Evolutionary conservation across 2,888 invertebrate genomes (phyloP).

Genomic region (Romanomermis culicivorax): DNA sequence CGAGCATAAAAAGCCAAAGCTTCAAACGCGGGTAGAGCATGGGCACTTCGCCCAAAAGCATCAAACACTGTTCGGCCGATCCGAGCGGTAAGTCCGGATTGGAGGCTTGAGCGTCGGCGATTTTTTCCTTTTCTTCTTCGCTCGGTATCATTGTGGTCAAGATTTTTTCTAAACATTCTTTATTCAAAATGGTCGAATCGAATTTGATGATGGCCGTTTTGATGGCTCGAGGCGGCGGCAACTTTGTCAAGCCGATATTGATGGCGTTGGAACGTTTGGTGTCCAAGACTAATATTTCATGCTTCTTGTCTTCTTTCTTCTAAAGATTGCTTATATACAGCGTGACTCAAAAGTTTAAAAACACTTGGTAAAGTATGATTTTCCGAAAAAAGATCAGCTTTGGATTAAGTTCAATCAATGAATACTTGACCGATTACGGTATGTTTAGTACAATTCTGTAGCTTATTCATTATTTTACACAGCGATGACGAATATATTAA

Average conservation of each 20-base stretch:
- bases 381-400: too few relatives aligned
- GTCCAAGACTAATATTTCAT: constrained; percentile 78
- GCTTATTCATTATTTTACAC: too few relatives aligned
- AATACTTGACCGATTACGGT: too few relatives aligned
- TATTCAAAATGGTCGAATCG: constrained; percentile 90
- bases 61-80: constrained; percentile 91
- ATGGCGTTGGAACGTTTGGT: constrained; percentile 95
- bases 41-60: constrained; percentile 80
- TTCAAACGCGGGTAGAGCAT: constrained; percentile 76
- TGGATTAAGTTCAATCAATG: too few relatives aligned
- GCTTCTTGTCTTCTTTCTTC: constrained; percentile 37
- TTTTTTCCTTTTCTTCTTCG: constrained; percentile 83
- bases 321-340: too few relatives aligned
- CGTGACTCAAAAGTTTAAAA: too few relatives aligned
- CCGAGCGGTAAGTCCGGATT: constrained; percentile 74
- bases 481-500: too few relatives aligned
- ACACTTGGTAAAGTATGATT: too few relatives aligned
- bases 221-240: constrained; percentile 88
- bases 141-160: constrained; percentile 83
- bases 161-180: constrained; percentile 93
- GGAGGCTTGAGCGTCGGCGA: constrained; percentile 77
- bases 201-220: constrained; percentile 98
- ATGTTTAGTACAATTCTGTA: too few relatives aligned
- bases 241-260: constrained; percentile 94
- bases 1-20: constrained; percentile 94